Conservation (phyloP, 1,140 invertebrate species). For the Pogonomyrmex californicus region DNA sequence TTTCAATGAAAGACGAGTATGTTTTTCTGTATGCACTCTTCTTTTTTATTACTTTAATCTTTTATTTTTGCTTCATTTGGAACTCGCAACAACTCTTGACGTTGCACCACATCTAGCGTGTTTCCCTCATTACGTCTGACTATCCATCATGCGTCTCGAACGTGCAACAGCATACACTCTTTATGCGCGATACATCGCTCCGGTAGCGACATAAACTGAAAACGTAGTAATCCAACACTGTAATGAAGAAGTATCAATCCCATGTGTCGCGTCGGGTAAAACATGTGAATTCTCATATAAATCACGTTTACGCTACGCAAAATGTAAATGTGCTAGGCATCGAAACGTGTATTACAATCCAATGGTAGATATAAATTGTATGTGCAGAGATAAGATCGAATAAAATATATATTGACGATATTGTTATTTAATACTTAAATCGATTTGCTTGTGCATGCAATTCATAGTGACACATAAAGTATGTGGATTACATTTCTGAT, state of each 20-base stretch:
- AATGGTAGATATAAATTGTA: conserved; percentile 26
- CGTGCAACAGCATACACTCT: conserved; percentile 44
- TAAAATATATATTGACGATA: conserved; percentile 22
- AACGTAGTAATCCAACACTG: conserved; percentile 43
- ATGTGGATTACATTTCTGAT: not conserved
- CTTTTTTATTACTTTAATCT: not conserved
- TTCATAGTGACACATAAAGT: not conserved
- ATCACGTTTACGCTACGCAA: conserved; percentile 31
- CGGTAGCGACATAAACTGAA: conserved; percentile 44
- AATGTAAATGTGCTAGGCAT: conserved; percentile 45
- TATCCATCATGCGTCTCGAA: conserved; percentile 55
- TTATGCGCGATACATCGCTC: conserved; percentile 46
- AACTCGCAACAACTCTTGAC: conserved; percentile 40
- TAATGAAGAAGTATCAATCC: conserved; percentile 62
- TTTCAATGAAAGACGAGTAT: not conserved
- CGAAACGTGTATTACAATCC: conserved; percentile 20
- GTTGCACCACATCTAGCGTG: conserved; percentile 28
- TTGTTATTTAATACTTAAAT: not conserved
- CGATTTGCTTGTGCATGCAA: not conserved
- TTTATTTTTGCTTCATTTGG: conserved; percentile 22
- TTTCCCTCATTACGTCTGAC: conserved; percentile 69
- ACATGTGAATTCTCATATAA: conserved; percentile 37
- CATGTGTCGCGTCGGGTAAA: conserved; percentile 25
- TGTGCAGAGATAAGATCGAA: not conserved
- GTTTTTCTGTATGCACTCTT: not conserved